Evolutionary conservation across 2,888 invertebrate species (phyloP), one percentile per base, ranked within the genome.

Genomic region (Mesorhabditis belari): DNA sequence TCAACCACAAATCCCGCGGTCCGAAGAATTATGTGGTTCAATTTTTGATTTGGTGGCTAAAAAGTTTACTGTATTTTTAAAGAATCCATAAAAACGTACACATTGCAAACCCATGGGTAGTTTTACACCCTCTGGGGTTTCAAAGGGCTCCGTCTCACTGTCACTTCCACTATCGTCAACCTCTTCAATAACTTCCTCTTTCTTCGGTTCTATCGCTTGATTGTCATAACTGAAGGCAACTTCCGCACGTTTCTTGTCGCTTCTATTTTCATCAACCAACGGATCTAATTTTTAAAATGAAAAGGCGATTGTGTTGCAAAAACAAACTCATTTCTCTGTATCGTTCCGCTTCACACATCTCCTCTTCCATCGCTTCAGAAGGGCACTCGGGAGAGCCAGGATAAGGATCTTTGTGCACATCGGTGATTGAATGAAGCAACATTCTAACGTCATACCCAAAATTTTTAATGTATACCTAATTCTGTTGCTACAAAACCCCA

Each of bases 281-380:
- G 17, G 9, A 9, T n/a, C 9, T 19, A 51, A 51, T n/a, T n/a
- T n/a, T n/a, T 51, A 12, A n/a, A 21, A 12, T 9, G 21, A 51
- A 19, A 51, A 51, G 9, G 21, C 19, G 21, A 51, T 12, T 51
- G 17, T 6, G 65, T 65, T 19, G 62, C 65, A 25, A 62, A 65
- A 55, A 62, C 62, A 49, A 62, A 65, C 9, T 57, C 61, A 28
- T 59, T 23, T 91, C 92, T 64, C 89, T 85, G 84, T 93, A 98
- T 54, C 96, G 86, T 85, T 98, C 96, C 81, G 92, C 90, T 82
- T 98, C 94, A 83, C 94, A 94, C 60, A 91, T 85, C 79, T 89
- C 88, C 83, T 98, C 96, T 70, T 93, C 87, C 65, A 88, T 87
- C 71, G 86, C 85, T 55, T 77, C 77, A 19, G 72, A 70, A 9